Evolutionary conservation across 2,113 vertebrate genomes (phyloP), one percentile per base, ranked within the genome.

Genomic region (Neodontobutis hainanensis): DNA sequence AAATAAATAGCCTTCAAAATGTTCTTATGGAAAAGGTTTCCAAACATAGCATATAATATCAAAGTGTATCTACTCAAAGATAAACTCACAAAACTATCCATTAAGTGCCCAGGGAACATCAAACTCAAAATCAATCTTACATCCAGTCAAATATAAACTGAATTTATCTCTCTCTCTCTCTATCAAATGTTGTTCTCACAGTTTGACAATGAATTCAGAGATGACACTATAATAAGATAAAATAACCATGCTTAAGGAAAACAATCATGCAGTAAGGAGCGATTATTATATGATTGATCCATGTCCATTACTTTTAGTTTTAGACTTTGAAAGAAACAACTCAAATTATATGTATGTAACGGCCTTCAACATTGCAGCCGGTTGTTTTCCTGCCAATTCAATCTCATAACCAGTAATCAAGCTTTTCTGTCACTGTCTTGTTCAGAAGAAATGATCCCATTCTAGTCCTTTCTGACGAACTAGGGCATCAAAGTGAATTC

Each of bases 401-500:
- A 40, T 52, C 51, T 66, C 16, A 1, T 27, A 59, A 7, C 11
- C 12, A 8, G 58, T 36, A 36, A 61, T 53, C 46, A 35, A 61
- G n/a, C n/a, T 19, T 16, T 12, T 57, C 45, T 57, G n/a, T 44
- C 42, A 46, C 42, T 43, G 10, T 65, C 53, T 53, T 46, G 12
- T 51, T 80, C 35, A 32, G 10, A 51, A 65, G 14, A 14, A 69
- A 68, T 38, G 51, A 40, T 53, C 43, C 38, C 51, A 46, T 64
- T 75, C 56, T 61, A 45, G 55, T 64, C 64, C 50, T 82, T 38
- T 35, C 44, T 70, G 70, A 47, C 46, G 75, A 87, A 77, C 62
- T 68, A 51, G 70, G 79, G 61, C 78, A 76, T 42, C n/a, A 61
- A 61, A 67, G 83, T 73, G 61, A 44, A 65, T 36, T 43, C 45